Conservation (phyloP, 2,113 vertebrate genomes). For the Ariopsis seemanni region DNA sequence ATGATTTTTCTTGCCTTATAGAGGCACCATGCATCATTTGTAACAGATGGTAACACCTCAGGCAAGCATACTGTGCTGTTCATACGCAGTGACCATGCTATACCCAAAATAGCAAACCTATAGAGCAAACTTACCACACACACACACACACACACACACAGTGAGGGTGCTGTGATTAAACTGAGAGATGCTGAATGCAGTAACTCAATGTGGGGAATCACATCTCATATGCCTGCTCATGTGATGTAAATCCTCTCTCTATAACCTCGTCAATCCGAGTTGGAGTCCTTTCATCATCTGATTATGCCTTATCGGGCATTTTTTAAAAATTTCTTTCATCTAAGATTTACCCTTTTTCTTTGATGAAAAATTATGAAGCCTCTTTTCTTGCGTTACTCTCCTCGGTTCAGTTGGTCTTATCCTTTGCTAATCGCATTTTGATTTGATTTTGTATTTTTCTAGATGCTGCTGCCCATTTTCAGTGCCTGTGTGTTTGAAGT, state of each 20-base stretch:
- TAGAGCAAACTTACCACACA: background rate
- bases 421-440: constrained; percentile 28
- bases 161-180: background rate
- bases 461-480: constrained; percentile 18
- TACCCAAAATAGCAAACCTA: background rate
- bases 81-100: background rate
- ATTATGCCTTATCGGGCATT: constrained; percentile 16
- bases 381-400: constrained; percentile 18
- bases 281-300: constrained; percentile 15
- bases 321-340: constrained; percentile 12
- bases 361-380: constrained; percentile 19
- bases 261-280: background rate
- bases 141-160: background rate
- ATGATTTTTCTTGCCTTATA: background rate
- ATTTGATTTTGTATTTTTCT: constrained; percentile 4
- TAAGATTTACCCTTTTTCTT: constrained; percentile 36
- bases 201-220: background rate
- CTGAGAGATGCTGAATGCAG: background rate
- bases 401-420: constrained; percentile 31
- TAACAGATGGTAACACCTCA: constrained; percentile 13
- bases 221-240: too few species aligned
- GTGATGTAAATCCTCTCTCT: too few species aligned
- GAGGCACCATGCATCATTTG: background rate
- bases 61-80: background rate
- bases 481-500: constrained; percentile 40